A percentile compares a stretch with the other conserved stretches of the same genome.
phyloP scores from a whole-genome alignment of 2,888 invertebrate genomes.

The Allacma fusca region DNA sequence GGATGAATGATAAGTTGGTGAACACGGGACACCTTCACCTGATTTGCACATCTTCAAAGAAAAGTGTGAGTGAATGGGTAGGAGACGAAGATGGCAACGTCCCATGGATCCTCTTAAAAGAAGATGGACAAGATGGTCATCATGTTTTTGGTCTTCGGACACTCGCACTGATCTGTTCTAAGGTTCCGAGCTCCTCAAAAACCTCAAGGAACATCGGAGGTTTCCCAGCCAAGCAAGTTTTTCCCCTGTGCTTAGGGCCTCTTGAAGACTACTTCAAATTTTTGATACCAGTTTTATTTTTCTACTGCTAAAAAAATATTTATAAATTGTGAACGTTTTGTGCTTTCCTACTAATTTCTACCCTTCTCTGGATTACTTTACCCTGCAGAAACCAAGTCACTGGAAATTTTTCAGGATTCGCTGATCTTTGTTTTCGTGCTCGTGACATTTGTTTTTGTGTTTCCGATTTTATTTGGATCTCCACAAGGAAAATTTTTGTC shows the following conservation, averaged over 20 bases:
- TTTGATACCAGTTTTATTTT: neutral
- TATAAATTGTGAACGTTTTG: too few relatives aligned
- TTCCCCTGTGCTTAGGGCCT: neutral
- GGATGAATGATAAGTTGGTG: slow-evolving; percentile 28
- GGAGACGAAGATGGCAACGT: slow-evolving; percentile 36
- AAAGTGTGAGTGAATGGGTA: slow-evolving; percentile 27
- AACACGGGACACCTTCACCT: slow-evolving; percentile 36
- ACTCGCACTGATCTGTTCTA: slow-evolving; percentile 40
- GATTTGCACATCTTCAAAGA: slow-evolving; percentile 37
- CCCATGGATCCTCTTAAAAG: slow-evolving; percentile 43
- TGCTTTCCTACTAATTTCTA: too few relatives aligned
- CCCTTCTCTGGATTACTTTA: too few relatives aligned
- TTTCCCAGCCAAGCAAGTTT: neutral
- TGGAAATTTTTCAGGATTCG: neutral
- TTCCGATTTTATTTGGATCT: slow-evolving; percentile 1
- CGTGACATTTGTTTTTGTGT: neutral
- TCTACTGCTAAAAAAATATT: too few relatives aligned
- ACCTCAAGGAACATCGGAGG: slow-evolving; percentile 23
- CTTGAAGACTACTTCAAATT: neutral
- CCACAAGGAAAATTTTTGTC: neutral
- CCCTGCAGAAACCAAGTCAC: neutral
- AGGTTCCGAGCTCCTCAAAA: slow-evolving; percentile 20
- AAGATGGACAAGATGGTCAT: slow-evolving; percentile 39
- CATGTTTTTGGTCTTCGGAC: slow-evolving; percentile 38
- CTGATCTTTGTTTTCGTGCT: neutral